Conservation (phyloP, 2,113 vertebrate genomes). For the Verasper variegatus region DNA sequence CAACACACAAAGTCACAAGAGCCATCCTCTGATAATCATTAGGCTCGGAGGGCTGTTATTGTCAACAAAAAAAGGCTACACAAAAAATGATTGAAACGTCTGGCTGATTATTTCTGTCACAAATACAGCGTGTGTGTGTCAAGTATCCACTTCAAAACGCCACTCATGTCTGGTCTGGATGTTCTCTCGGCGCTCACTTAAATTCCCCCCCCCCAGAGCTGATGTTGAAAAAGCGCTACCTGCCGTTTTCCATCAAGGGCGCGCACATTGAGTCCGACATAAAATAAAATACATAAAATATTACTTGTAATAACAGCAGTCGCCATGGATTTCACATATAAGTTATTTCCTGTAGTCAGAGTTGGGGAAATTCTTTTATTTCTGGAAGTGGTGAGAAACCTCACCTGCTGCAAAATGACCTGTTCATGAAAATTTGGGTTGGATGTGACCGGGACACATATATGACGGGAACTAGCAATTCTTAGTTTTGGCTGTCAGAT, state of each 20-base stretch:
- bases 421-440: neutral
- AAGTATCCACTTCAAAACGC: conserved; percentile 54
- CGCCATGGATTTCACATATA: conserved; percentile 4
- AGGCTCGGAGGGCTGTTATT: conserved; percentile 30
- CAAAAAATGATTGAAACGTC: conserved; percentile 60
- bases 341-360: neutral
- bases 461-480: conserved; percentile 10
- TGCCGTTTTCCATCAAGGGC: conserved; percentile 2
- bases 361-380: neutral
- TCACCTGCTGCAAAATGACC: neutral
- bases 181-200: conserved; percentile 5
- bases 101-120: conserved; percentile 54
- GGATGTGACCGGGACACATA: neutral
- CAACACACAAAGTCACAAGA: conserved; percentile 30
- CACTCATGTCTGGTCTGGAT: conserved; percentile 32
- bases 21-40: conserved; percentile 45
- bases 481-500: conserved; percentile 52
- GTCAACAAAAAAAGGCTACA: conserved; percentile 17
- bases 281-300: conserved; percentile 19
- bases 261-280: neutral
- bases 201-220: conserved; percentile 30
- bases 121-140: conserved; percentile 23
- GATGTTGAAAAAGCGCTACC: conserved; percentile 20
- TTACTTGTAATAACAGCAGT: conserved; percentile 26
- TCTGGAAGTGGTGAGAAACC: neutral